Conservation (phyloP, 2,113 vertebrate species). For the Sylvietta virens region DNA sequence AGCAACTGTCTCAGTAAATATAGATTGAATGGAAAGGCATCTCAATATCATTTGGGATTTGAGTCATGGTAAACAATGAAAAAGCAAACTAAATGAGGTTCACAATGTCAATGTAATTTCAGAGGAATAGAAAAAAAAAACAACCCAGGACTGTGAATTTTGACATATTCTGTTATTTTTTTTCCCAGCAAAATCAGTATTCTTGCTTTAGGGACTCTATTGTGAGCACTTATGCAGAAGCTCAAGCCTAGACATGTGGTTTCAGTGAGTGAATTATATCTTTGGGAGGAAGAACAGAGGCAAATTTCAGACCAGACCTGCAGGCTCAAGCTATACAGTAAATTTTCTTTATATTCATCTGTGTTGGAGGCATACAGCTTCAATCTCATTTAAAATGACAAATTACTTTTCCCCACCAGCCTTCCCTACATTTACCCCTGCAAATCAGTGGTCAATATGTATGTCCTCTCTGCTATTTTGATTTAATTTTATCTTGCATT, state of each 20-base stretch:
- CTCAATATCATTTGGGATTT: not conserved
- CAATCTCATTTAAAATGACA: not conserved
- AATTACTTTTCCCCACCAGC: not conserved
- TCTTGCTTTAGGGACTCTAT: not conserved
- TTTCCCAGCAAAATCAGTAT: not conserved
- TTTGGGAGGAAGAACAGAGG: not conserved
- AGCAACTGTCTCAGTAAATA: not conserved
- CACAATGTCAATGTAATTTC: not conserved
- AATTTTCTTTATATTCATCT: not conserved
- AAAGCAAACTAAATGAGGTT: not conserved
- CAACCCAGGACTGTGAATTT: not conserved
- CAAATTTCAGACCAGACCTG: not conserved
- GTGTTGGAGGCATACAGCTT: not conserved
- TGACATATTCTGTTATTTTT: not conserved
- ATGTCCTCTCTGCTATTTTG: not conserved
- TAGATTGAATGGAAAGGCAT: not conserved
- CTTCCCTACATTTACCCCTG: not conserved
- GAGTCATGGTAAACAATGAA: not conserved
- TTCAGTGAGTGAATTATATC: not conserved
- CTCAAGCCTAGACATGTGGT: not conserved
- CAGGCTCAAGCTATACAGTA: not conserved
- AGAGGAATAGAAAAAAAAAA: not conserved
- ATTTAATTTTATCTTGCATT: not conserved
- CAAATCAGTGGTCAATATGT: not conserved
- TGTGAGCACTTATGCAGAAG: not conserved